Conservation (phyloP, 2,113 vertebrate genomes). For the pig (Sus scrofa) region DNA sequence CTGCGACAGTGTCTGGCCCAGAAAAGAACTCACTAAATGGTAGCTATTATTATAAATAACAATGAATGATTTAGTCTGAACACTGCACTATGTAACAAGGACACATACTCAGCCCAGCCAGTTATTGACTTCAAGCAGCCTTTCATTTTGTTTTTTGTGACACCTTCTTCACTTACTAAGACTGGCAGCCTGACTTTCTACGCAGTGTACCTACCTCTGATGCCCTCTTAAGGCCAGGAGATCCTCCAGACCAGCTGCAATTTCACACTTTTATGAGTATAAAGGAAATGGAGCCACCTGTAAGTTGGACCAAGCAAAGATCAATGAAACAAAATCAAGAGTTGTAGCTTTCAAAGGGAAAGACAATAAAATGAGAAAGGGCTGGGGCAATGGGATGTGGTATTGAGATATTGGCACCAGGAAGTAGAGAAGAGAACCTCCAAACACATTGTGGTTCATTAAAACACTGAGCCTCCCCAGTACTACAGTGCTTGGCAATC, state of each 20-base stretch:
- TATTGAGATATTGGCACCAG: background rate
- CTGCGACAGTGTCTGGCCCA: background rate
- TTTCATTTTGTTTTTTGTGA: conserved; percentile 23
- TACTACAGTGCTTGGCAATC: background rate
- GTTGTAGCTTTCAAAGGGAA: conserved; percentile 19
- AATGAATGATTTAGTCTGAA: background rate
- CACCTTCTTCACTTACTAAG: conserved; percentile 32
- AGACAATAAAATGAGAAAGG: background rate
- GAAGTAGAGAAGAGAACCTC: conserved; percentile 32
- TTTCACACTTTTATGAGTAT: conserved; percentile 1
- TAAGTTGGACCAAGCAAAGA: background rate
- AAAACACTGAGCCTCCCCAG: conserved; percentile 21
- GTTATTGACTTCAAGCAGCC: background rate
- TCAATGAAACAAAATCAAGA: conserved; percentile 47
- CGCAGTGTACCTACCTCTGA: background rate
- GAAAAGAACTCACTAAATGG: conserved; percentile 30
- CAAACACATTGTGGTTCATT: conserved; percentile 44
- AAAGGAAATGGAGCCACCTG: conserved; percentile 50
- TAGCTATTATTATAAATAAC: conserved; percentile 51
- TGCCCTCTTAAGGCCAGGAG: conserved; percentile 44
- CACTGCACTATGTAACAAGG: background rate
- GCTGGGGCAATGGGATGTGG: background rate
- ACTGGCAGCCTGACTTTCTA: background rate
- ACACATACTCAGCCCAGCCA: background rate
- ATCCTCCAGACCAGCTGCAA: conserved; percentile 37